Percentiles rank a stretch among this genome's conserved stretches.
phyloP scores from a whole-genome alignment of 2,113 vertebrate genomes.

The Hiodon alosoides region DNA sequence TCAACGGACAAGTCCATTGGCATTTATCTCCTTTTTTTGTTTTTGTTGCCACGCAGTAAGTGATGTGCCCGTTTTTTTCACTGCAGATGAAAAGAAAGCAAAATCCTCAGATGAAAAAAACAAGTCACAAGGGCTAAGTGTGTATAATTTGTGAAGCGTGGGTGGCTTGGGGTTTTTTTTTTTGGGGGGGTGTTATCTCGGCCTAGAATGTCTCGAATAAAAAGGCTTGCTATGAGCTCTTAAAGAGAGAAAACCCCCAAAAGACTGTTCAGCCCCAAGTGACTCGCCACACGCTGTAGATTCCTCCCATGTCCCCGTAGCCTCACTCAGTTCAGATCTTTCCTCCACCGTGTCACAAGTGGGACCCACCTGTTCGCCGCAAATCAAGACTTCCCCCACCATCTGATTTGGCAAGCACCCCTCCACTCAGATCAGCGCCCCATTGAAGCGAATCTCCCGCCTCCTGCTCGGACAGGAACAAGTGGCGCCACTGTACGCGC shows the following conservation, averaged over 20 bases:
- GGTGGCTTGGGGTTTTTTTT: neutral
- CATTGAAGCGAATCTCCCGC: neutral
- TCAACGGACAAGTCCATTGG: no score
- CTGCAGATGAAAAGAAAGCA: neutral
- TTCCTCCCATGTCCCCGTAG: neutral
- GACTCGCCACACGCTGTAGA: neutral
- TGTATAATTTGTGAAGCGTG: neutral
- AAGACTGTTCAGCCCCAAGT: neutral
- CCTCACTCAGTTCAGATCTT: neutral
- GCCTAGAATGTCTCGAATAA: neutral
- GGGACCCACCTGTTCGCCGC: constrained; percentile 13
- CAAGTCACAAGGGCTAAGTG: neutral
- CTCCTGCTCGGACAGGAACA: neutral
- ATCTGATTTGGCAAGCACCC: neutral
- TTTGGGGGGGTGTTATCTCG: no score
- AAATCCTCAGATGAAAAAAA: neutral
- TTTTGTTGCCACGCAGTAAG: no score
- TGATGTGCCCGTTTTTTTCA: neutral
- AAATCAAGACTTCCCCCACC: neutral
- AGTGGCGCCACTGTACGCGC: neutral
- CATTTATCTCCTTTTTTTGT: no score
- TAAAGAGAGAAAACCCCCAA: neutral
- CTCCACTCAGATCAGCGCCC: neutral
- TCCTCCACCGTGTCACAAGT: neutral
- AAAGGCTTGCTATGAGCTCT: neutral